Evolutionary conservation across 2,888 invertebrate species (phyloP), one percentile per base, ranked within the genome.

Genomic region (Steinernema hermaphroditum): DNA sequence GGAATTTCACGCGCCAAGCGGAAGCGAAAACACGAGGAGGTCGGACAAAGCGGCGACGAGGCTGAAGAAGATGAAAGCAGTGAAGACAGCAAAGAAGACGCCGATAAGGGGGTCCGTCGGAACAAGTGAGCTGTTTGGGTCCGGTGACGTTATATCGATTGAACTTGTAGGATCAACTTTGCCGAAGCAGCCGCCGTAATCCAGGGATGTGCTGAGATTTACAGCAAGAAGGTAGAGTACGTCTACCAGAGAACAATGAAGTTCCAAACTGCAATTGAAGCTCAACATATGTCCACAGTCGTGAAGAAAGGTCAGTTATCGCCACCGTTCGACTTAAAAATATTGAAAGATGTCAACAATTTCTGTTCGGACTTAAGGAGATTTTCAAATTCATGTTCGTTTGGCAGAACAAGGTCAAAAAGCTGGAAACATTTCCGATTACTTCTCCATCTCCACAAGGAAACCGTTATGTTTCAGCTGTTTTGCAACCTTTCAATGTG

Each of bases 201-300:
- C 19, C 68, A 68, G 19, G 68, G 68, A 34, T 34, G 68, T n/a
- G 68, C 68, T 19, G 41, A 68, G 16, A 41, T 68, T 19, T 68
- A 68, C 68, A 24, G 68, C 32, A 68, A 41, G 37, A 68, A 68
- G 68, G 68, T 68, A 12, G 68, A 68, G 12, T 41, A 34, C 37
- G 34, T 68, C 9, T 68, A 68, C 37, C 34, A 68, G 16, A 54
- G 54, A 16, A 54, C 54, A 24, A 54, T 54, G 54, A 54, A 54
- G 27, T 54, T 54, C 54, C 54, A 54, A 54, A 54, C 22, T 4
- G 2, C 27, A 6, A 24, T 54, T 16, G 54, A 14, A 2, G 54
- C 54, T 24, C n/a, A 27, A 22, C 54, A 54, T 22, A 19, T n/a
- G 19, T 22, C 19, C 6, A 12, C 54, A 27, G 54, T 54, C 6